Evolutionary conservation across 2,888 invertebrate genomes (phyloP).

Genomic region (Tachina grossa): DNA sequence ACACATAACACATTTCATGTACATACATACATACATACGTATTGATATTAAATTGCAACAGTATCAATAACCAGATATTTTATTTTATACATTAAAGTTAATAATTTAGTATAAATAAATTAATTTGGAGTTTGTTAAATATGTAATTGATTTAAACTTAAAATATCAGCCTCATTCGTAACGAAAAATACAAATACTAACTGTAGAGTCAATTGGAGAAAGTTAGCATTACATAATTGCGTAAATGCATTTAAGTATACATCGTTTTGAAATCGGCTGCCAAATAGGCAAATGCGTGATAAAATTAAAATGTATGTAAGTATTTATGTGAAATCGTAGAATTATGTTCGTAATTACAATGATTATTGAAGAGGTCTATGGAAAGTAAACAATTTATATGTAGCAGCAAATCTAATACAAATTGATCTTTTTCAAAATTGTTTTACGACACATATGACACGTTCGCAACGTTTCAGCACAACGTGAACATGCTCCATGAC

Average conservation of each 20-base stretch:
- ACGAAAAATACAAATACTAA: slow-evolving; percentile 8
- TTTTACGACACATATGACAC: slow-evolving; percentile 89
- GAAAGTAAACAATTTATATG: neutral
- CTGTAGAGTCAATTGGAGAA: neutral
- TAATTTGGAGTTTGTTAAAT: slow-evolving; percentile 31
- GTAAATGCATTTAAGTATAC: neutral
- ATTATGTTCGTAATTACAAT: slow-evolving; percentile 2
- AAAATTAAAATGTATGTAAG: slow-evolving; percentile 10
- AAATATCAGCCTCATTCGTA: slow-evolving; percentile 11
- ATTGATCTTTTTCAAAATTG: slow-evolving; percentile 82
- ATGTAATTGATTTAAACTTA: slow-evolving; percentile 31
- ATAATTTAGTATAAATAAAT: slow-evolving; percentile 32
- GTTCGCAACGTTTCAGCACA: slow-evolving; percentile 91
- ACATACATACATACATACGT: slow-evolving; percentile 2
- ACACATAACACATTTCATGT: neutral
- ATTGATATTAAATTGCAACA: slow-evolving; percentile 26
- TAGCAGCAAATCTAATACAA: slow-evolving; percentile 76
- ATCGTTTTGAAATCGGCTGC: slow-evolving; percentile 15
- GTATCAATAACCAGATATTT: slow-evolving; percentile 10
- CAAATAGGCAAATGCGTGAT: neutral
- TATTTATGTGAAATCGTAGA: neutral
- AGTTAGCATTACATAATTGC: neutral
- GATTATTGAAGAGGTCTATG: slow-evolving; percentile 2
- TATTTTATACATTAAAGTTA: slow-evolving; percentile 25
- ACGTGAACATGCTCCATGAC: slow-evolving; percentile 92